Base-by-base conservation (phyloP, 2,888 invertebrate genomes). In the Empis stercorea region DNA sequence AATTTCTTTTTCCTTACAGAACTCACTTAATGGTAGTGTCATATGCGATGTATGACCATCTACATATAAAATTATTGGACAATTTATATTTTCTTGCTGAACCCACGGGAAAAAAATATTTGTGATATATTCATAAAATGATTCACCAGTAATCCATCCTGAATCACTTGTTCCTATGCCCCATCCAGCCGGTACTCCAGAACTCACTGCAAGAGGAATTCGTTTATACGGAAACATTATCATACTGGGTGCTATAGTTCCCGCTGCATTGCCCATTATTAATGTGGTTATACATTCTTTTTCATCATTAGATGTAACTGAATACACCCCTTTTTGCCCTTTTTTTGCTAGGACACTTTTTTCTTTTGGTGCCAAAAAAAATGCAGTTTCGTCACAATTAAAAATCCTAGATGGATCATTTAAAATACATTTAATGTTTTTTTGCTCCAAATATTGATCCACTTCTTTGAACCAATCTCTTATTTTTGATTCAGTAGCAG, bases 381-480 rank as follows among this genome's bases (percentile, higher is more conserved):
- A 65, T 3, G 59, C 61, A 16, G 59, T 59, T 51, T 67, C 65
- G 52, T 67, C 66, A n/a, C 53, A 54, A 53, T 65, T 64, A 44
- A 59, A 65, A 44, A 63, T 54, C 32, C 61, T 48, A 6, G 45
- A 45, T 20, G 59, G 58, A 49, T 64, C 53, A 20, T 49, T 36
- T 30, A 59, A 48, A 43, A 59, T 53, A n/a, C n/a, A n/a, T 23
- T 57, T 53, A 32, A 51, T 34, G 17, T 54, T 50, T 42, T 55
- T 54, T 36, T 49, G 47, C 30, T 52, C 46, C 43, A 64, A 52
- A 52, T 62, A 62, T 5, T 43, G 45, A 48, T 54, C 48, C 6
- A 61, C 54, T 51, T 54, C 54, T 32, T 47, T 32, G 51, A 62
- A 63, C 63, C 64, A 65, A 37, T 48, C 44, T 3, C 49, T 32